Base-by-base conservation (phyloP, 2,888 invertebrate genomes). In the Torymus texanus region DNA sequence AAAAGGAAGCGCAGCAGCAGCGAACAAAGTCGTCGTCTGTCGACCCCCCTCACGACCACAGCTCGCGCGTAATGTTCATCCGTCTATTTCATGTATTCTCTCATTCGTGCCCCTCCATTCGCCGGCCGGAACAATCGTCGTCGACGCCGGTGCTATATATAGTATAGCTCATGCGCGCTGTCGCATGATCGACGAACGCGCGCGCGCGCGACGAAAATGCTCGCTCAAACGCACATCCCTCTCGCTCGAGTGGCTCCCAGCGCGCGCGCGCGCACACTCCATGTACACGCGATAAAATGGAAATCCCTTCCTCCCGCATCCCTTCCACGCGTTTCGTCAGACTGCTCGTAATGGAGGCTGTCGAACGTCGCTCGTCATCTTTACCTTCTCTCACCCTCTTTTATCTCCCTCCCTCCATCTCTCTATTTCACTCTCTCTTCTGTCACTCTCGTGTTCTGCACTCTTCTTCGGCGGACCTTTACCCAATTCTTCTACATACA, bases 221-320 rank as follows among this genome's bases (percentile, higher is more conserved):
- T 41, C 51, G 51, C 74, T 59, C 66, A 51, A 65, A 66, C 66
- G 51, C 71, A 59, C 50, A 50, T n/a, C 51, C 41, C 59, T 58
- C 51, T 18, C 50, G 53, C 55, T 53, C 55, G 62, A 72, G 50
- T 12, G 16, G 41, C 29, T 56, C 18, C 56, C 18, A n/a, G n/a
- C 18, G 29, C 14, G 21, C 41, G 41, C 41, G 21, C 18, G 29
- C 14, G n/a, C 41, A 8, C 41, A 58, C 18, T 14, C 70, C 56
- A 63, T 16, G 70, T 70, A 70, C 41, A 4, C 41, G 41, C 63
- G 76, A 63, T 70, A 70, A 76, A 76, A 70, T 70, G 68, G 62
- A 75, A 75, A 68, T 75, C 18, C 41, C 41, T 41, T 41, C 41
- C 41, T 8, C 41, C 41, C 8, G 10, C 41, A 5, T 41, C 41